Base-by-base conservation (phyloP, 2,797 vertebrate genomes). In the Anabas testudineus region DNA sequence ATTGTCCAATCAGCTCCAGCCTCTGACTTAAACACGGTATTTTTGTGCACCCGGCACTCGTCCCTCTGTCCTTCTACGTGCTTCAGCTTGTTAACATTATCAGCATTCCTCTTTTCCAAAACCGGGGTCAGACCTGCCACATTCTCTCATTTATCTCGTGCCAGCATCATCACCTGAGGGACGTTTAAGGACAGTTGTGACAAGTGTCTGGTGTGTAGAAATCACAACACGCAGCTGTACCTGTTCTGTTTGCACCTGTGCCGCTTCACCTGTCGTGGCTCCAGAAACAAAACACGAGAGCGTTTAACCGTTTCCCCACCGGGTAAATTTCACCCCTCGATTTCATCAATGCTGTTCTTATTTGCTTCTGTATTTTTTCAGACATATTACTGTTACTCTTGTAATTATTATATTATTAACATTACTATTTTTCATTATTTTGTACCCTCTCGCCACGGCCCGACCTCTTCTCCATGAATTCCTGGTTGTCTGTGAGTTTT, bases 381-480 rank as follows among this genome's bases (percentile, higher is more conserved):
- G 52, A 87, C 77, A 62, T 93, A 87, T 93, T 91, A 91, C 88
- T 86, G 91, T 91, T 90, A 87, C 76, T 93, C 78, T 87, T 87
- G 86, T 90, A 83, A 86, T 89, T 85, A 86, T 88, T 80, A 64
- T 85, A 76, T 87, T 90, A 87, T 88, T 91, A 90, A 89, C 86
- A 66, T 82, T 81, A 84, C 61, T 83, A 21, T 73, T 85, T 85
- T 82, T 42, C 58, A 76, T 88, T 83, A 13, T 78, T 86, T 83
- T 81, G 78, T 91, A 87, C 82, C 81, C 74, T 87, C 72, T 84
- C 55, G 62, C 83, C 79, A 45, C 60, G 45, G 57, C 62, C 73
- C 24, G 14, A 57, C 74, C 79, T 84, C 67, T 56, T 70, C 77
- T 86, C 53, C 70, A 67, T 77, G 54, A 75, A 55, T 68, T 80